Evolutionary conservation across 2,888 invertebrate species (phyloP), one percentile per base, ranked within the genome.

Genomic region (Salticus scenicus): DNA sequence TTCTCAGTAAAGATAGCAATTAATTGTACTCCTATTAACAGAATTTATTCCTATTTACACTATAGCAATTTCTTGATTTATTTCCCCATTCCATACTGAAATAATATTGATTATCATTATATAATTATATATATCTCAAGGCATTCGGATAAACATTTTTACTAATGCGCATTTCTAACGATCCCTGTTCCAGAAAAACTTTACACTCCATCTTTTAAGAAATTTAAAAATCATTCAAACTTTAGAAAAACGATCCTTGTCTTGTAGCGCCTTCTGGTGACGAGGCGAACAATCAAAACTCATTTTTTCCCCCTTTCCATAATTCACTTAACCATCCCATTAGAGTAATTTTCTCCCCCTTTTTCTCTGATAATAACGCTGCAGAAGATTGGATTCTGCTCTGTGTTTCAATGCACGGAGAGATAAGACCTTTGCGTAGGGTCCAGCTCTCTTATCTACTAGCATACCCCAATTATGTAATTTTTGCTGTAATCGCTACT

Each of bases 291-390:
- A 73, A 74, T 67, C 74, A 69, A 67, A 73, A 74, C 69, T 57
- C 33, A 31, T 72, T 20, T 72, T 57, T 42, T 33, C 63, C 42
- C 78, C 51, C 27, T 33, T 57, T 74, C 47, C 78, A 78, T 85
- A 85, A 78, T 85, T 85, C 84, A 79, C 84, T 79, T 85, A 79
- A 75, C 78, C 77, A 31, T 28, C 84, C 79, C 79, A 84, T 84
- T 84, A 84, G 83, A 77, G 67, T 84, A 84, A 84, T 84, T 84
- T 84, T 73, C 83, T 78, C 83, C 67, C 67, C 67, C 72, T 84
- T 84, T 83, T 75, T 73, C 73, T 72, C 47, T 37, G 47, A 76
- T 41, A 57, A 76, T 64, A 70, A 71, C 30, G 20, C 37, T 27
- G 42, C 27, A 28, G 72, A 30, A 73, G 77, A 77, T 84, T 73